A percentile compares a stretch with the other conserved stretches of the same genome.
Conservation (phyloP, 2,888 invertebrate genomes). For the Lochmaea crataegi region DNA sequence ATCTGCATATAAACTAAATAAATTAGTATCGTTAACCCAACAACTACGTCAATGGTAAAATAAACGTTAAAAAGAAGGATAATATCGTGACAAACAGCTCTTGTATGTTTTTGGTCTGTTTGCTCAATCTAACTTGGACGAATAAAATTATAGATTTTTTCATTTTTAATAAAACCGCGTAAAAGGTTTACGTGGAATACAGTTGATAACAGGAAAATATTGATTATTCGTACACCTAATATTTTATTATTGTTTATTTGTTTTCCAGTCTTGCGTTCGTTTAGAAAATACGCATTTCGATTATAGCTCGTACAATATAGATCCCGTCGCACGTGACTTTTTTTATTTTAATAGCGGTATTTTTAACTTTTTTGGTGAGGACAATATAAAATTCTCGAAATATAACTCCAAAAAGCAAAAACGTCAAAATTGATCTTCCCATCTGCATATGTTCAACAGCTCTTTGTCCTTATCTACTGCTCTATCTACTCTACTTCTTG, state of each 20-base stretch:
- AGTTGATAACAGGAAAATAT: neutral
- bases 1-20: neutral
- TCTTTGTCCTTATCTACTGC: no score
- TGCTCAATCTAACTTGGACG: neutral
- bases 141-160: neutral
- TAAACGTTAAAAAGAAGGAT: neutral
- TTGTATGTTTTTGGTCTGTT: neutral
- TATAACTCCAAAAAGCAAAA: no score
- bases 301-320: no score
- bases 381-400: no score
- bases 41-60: neutral
- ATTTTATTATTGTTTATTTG: neutral
- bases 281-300: neutral
- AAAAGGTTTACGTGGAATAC: neutral
- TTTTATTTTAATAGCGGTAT: no score
- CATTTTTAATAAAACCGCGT: neutral
- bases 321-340: no score
- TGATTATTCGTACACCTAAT: neutral
- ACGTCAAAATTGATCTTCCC: no score
- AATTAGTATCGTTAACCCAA: neutral
- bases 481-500: no score
- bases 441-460: no score
- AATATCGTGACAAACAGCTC: neutral
- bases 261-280: neutral
- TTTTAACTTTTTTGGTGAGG: no score